phyloP scores from a whole-genome alignment of 2,797 vertebrate genomes.

The Hirundo rustica region DNA sequence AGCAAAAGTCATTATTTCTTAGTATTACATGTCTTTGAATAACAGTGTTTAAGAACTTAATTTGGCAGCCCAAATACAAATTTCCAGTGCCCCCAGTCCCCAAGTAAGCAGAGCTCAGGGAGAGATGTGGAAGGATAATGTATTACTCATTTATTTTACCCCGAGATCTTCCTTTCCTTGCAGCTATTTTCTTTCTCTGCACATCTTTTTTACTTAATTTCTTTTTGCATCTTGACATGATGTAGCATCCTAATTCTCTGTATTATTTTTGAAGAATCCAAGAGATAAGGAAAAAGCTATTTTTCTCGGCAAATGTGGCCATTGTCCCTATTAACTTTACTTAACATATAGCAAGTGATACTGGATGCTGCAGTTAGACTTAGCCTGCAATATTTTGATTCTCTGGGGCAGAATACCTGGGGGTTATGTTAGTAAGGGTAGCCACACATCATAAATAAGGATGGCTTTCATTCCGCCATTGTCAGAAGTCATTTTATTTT shows the following conservation, averaged over 20 bases:
- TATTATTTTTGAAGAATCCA: neutral
- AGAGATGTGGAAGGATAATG: neutral
- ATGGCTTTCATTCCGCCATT: conserved; percentile 41
- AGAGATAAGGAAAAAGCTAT: neutral
- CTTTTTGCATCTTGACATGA: neutral
- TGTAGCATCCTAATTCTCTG: neutral
- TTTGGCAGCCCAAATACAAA: neutral
- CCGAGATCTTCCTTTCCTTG: neutral
- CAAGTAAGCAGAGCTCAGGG: neutral
- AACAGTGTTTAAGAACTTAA: neutral
- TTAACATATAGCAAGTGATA: neutral
- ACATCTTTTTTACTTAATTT: neutral
- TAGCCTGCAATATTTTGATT: conserved; percentile 14
- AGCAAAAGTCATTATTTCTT: neutral
- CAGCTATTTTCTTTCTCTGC: neutral
- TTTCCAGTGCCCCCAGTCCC: neutral
- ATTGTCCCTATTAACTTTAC: neutral
- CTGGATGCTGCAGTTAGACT: neutral
- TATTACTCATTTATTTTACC: neutral
- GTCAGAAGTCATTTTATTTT: conserved; percentile 39
- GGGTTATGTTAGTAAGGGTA: neutral
- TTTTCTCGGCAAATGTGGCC: neutral
- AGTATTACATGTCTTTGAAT: neutral
- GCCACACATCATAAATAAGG: conserved; percentile 30
- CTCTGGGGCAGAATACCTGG: conserved; percentile 9